phyloP scores from a whole-genome alignment of 2,888 invertebrate species.

The Lepidochrysops patricia region DNA sequence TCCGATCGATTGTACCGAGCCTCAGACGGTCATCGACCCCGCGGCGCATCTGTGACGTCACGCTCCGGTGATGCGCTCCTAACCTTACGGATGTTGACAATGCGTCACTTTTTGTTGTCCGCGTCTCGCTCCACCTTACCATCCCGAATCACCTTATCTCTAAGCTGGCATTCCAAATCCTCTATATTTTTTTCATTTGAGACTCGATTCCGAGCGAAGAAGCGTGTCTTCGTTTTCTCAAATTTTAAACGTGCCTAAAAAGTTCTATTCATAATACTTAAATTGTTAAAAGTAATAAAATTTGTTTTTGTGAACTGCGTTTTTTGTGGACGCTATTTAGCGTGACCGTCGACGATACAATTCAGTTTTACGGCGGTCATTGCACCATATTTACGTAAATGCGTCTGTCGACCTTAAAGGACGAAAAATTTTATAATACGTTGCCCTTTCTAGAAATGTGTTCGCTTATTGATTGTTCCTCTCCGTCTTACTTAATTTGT shows the following conservation, averaged over 20 bases:
- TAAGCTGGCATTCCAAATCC: background rate
- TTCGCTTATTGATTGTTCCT: background rate
- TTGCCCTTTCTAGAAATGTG: background rate
- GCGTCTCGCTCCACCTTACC: slow-evolving; percentile 26
- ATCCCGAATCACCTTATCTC: background rate
- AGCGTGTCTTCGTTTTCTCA: background rate
- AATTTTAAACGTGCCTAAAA: background rate
- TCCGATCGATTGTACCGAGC: slow-evolving; percentile 71
- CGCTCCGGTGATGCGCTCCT: slow-evolving; percentile 70
- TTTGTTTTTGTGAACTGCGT: slow-evolving; percentile 14
- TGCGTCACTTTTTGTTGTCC: slow-evolving; percentile 37
- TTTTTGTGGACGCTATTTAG: slow-evolving; percentile 20
- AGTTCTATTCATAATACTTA: background rate
- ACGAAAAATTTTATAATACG: slow-evolving; percentile 33
- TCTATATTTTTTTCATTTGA: background rate
- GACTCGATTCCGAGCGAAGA: background rate
- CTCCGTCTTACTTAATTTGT: background rate
- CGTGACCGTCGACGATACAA: slow-evolving; percentile 5
- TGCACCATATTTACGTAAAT: slow-evolving; percentile 29
- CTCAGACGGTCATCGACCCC: slow-evolving; percentile 71
- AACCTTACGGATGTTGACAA: slow-evolving; percentile 52
- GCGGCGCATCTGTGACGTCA: slow-evolving; percentile 72
- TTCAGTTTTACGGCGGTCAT: slow-evolving; percentile 24
- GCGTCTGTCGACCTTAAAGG: slow-evolving; percentile 46
- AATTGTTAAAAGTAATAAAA: slow-evolving; percentile 3